Percentiles rank a stretch among this genome's conserved stretches.
Conservation (phyloP, 2,888 invertebrate species). For the Melieria picta region DNA sequence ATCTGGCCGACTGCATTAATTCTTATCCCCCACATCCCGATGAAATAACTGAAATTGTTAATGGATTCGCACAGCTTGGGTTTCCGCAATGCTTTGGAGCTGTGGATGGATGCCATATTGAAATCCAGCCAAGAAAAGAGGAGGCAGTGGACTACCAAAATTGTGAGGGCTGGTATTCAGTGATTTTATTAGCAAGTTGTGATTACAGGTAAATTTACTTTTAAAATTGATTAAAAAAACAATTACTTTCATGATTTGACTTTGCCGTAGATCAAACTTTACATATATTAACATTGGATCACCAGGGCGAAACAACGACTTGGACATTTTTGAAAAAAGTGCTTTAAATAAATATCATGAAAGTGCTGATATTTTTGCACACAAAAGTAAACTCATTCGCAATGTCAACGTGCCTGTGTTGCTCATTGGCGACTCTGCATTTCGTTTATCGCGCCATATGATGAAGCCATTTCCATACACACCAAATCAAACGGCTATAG, state of each 20-base stretch:
- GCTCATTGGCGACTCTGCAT: constrained; percentile 39
- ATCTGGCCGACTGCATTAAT: constrained; percentile 11
- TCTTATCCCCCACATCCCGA: constrained; percentile 13
- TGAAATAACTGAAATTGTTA: constrained; percentile 28
- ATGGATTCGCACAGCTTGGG: constrained; percentile 20
- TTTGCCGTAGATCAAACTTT: no score
- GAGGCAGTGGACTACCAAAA: no score
- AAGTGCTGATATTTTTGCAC: no score
- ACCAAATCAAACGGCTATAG: constrained; percentile 20
- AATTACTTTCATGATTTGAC: no score
- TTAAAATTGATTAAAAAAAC: no score
- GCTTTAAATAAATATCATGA: no score
- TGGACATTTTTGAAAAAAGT: no score
- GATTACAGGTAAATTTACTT: no score
- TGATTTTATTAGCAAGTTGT: no score
- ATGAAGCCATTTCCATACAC: constrained; percentile 40
- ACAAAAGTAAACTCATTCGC: constrained; percentile 25
- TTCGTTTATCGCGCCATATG: constrained; percentile 35
- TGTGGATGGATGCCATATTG: constrained; percentile 13
- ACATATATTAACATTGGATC: no score
- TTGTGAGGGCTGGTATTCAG: no score
- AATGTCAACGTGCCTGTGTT: constrained; percentile 29
- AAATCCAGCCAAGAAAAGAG: constrained; percentile 5
- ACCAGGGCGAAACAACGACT: no score
- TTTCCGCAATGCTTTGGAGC: constrained; percentile 28